Evolutionary conservation across 2,113 vertebrate species (phyloP).

Genomic region (Tiliqua scincoides): DNA sequence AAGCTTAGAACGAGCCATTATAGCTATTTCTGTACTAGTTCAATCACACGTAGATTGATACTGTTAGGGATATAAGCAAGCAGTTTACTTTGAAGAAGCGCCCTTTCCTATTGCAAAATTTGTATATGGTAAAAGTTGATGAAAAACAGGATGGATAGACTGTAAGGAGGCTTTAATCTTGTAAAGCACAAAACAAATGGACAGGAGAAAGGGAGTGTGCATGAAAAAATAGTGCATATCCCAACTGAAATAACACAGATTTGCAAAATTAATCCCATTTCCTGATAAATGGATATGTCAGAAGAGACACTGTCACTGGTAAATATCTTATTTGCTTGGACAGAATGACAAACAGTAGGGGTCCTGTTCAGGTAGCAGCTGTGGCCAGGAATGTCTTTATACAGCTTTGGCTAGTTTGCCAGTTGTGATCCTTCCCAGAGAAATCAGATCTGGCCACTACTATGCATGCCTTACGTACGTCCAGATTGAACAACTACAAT

Average conservation of each 20-base stretch:
- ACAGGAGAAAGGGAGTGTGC: background rate
- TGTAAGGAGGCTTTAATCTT: background rate
- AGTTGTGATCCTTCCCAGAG: too few species aligned
- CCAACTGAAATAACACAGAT: background rate
- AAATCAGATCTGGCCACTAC: too few species aligned
- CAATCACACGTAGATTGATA: conserved; percentile 20
- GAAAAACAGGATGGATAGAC: background rate
- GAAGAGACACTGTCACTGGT: background rate
- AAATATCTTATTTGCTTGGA: background rate
- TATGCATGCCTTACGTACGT: too few species aligned
- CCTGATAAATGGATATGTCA: background rate
- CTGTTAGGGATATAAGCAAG: conserved; percentile 55
- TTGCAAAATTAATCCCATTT: background rate
- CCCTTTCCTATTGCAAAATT: conserved; percentile 35
- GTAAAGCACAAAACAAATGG: background rate
- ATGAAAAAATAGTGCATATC: background rate
- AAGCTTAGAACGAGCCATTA: conserved; percentile 55
- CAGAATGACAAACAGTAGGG: background rate
- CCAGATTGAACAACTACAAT: too few species aligned
- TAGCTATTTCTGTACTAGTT: conserved; percentile 22
- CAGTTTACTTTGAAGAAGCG: conserved; percentile 46
- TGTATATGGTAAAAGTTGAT: background rate
- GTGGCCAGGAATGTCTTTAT: too few species aligned
- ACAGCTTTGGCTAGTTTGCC: too few species aligned
- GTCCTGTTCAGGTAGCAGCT: too few species aligned